phyloP scores from a whole-genome alignment of 2,797 vertebrate genomes.

The Carcharodon carcharias region DNA sequence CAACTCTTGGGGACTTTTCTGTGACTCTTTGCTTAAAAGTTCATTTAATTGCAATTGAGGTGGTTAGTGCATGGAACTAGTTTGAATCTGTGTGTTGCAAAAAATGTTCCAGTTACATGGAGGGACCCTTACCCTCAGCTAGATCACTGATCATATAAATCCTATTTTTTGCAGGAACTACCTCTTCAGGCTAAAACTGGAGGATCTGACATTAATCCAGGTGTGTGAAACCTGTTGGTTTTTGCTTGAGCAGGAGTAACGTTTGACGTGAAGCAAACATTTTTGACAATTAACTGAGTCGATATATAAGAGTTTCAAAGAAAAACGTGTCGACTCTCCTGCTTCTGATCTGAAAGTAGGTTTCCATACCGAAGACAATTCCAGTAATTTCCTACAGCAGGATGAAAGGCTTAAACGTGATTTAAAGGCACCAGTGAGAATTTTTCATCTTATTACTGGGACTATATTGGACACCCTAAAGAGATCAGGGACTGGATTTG shows the following conservation, averaged over 20 bases:
- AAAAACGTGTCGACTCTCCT: neutral
- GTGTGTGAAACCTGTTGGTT: slow-evolving; percentile 58
- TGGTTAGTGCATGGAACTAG: neutral
- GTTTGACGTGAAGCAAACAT: slow-evolving; percentile 33
- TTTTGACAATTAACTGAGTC: slow-evolving; percentile 32
- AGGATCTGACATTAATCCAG: slow-evolving; percentile 91
- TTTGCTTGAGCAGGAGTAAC: neutral
- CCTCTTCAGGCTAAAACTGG: slow-evolving; percentile 86
- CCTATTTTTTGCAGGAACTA: slow-evolving; percentile 71
- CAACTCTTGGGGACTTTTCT: neutral
- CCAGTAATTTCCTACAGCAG: neutral
- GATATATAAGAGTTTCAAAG: neutral
- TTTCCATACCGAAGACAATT: neutral
- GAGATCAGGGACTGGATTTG: neutral
- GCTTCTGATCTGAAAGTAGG: slow-evolving; percentile 25
- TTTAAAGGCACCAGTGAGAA: neutral
- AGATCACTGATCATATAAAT: neutral
- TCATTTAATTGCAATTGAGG: neutral
- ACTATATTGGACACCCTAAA: neutral
- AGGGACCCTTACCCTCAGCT: neutral
- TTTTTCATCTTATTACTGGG: neutral
- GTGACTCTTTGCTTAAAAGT: neutral
- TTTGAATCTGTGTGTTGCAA: neutral
- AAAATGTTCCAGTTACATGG: neutral
- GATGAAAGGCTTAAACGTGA: neutral